Percentiles rank a stretch among this genome's conserved stretches.
These are phyloP conservation scores for Ctenodactylus gundi DNA, from an alignment of 2,113 vertebrate species.

Conservation along the genomic window DNA sequence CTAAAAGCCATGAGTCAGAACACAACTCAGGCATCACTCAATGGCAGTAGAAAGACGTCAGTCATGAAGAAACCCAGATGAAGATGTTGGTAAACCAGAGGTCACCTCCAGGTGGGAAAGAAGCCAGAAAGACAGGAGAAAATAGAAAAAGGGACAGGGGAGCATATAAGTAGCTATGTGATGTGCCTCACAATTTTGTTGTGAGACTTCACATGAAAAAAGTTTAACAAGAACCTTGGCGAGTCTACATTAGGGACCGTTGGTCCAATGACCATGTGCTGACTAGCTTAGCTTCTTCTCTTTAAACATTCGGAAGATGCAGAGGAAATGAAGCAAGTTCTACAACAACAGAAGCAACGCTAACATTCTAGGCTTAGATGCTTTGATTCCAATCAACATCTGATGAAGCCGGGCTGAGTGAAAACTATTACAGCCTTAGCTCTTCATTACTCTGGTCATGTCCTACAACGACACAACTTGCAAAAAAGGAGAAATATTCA, in stretches of 20 bases:
- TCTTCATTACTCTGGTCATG: not conserved
- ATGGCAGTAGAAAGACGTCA: not conserved
- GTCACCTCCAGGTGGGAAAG: not conserved
- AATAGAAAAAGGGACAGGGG: not conserved
- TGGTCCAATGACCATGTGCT: not conserved
- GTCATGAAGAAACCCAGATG: not conserved
- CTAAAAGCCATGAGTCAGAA: conserved; percentile 39
- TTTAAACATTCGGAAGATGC: not conserved
- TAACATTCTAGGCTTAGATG: not conserved
- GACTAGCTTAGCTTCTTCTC: not conserved
- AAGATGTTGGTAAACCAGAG: not conserved
- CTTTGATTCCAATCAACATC: not conserved
- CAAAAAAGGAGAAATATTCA: not conserved
- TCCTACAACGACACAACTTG: not conserved
- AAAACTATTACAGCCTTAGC: not conserved
- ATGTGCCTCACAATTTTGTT: not conserved
- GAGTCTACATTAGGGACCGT: not conserved
- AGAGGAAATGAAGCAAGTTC: not conserved
- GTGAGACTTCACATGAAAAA: not conserved
- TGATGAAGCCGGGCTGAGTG: not conserved
- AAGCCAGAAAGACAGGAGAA: not conserved
- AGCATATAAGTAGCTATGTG: not conserved
- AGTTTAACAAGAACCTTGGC: not conserved
- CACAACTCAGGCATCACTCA: not conserved
- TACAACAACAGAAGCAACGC: not conserved